Evolutionary conservation across 2,797 vertebrate species (phyloP), one percentile per base, ranked within the genome.

Genomic region (Sebastes paucispinis): DNA sequence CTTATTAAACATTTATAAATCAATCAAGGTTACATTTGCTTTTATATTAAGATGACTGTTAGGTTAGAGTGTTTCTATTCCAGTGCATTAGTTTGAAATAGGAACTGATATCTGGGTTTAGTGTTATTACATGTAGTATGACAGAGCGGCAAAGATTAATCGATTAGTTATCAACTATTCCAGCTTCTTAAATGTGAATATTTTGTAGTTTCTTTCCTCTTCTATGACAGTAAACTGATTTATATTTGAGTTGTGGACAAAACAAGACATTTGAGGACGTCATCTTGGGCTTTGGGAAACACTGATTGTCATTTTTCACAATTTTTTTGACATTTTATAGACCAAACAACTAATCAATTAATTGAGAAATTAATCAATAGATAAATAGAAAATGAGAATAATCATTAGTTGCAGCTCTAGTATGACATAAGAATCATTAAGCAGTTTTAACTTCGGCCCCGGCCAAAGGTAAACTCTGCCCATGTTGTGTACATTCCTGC

Each of bases 381-480:
- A 18, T 47, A 1, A 8, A 47, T 47, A 0, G 43, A 47, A 0
- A 47, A 47, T 47, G 16, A 47, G 3, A 47, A 47, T 47, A 47
- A 47, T 47, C 0, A 16, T 47, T 47, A 47, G 43, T 47, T 47
- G 43, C 43, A 8, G 1, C 43, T 47, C 16, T 47, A 47, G 6
- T 14, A 5, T 36, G 27, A n/a, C 54, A 8, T 47, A n/a, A 32
- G 34, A 67, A 55, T 65, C 60, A 20, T 6, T 65, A 3, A 34
- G n/a, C 63, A 7, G 10, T 36, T 78, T 74, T 47, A 72, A 63
- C 72, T 64, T 1, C 12, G 36, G 1, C 54, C 24, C 20, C 8
- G 34, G 25, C 22, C 80, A 87, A 88, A 89, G 83, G 80, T 88
- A 54, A 83, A 80, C 59, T 58, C 25, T 73, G 55, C 47, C 58